Conservation (phyloP, 2,888 invertebrate species). For the Mythimna impura region DNA sequence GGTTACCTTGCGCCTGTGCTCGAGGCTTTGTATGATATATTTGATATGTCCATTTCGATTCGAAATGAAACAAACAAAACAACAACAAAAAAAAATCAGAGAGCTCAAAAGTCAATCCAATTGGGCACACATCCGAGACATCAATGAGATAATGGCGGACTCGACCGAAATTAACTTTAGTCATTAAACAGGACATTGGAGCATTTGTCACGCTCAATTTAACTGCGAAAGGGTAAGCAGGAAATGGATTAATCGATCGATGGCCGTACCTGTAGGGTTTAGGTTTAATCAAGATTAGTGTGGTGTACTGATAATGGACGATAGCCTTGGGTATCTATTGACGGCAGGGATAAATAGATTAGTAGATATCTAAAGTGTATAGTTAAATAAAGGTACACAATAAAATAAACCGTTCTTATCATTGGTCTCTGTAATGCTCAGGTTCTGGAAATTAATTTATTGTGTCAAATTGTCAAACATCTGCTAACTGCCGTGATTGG, state of each 20-base stretch:
- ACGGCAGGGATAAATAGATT: background rate
- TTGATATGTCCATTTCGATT: too few species aligned
- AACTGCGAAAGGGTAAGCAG: constrained; percentile 70
- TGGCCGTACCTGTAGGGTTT: constrained; percentile 26
- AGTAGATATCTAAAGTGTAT: background rate
- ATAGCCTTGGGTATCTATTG: background rate
- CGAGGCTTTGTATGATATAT: too few species aligned
- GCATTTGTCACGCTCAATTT: constrained; percentile 79
- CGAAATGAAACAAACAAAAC: constrained; percentile 28
- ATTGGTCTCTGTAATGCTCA: too few species aligned
- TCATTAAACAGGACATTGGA: constrained; percentile 73
- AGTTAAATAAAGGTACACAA: too few species aligned
- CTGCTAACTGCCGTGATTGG: too few species aligned
- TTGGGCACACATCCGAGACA: constrained; percentile 52
- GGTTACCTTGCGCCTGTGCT: too few species aligned
- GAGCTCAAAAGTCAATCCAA: constrained; percentile 44
- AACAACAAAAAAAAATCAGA: constrained; percentile 18
- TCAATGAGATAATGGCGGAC: constrained; percentile 66
- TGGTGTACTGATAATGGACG: constrained; percentile 30
- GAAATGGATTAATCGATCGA: constrained; percentile 56
- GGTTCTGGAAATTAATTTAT: too few species aligned
- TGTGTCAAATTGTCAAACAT: too few species aligned
- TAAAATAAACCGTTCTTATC: too few species aligned
- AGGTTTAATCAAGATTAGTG: constrained; percentile 56
- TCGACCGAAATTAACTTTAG: constrained; percentile 70